These are phyloP conservation scores for Acanthosepion pharaonis DNA, from an alignment of 2,888 invertebrate genomes.

Conservation along the genomic window DNA sequence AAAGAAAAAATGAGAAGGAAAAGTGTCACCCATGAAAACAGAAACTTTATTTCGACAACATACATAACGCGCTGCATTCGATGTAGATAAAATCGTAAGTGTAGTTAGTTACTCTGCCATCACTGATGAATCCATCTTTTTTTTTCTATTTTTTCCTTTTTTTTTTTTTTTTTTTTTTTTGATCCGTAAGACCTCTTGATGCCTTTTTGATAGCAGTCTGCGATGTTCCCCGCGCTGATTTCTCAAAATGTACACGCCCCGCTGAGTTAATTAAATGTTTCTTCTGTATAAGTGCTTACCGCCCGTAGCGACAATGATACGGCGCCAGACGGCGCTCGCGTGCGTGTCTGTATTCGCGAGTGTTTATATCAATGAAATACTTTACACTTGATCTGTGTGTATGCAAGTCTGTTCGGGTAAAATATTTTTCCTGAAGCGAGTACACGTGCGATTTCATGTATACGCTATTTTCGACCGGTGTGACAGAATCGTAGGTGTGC, in stretches of 20 bases:
- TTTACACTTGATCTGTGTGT: slow-evolving; percentile 15
- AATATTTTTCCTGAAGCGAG: neutral
- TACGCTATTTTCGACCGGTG: neutral
- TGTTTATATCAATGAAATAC: slow-evolving; percentile 33
- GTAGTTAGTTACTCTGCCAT: neutral
- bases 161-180: neutral
- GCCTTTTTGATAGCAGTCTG: slow-evolving; percentile 25
- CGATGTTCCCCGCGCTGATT: neutral
- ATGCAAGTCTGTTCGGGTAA: neutral
- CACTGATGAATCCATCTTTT: neutral
- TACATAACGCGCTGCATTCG: too few relatives aligned
- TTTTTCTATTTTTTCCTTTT: too few relatives aligned
- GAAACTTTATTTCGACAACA: too few relatives aligned
- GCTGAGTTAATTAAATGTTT: slow-evolving; percentile 17
- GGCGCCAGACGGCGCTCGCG: slow-evolving; percentile 33
- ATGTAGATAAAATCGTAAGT: too few relatives aligned
- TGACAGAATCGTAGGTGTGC: too few relatives aligned
- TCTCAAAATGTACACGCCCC: slow-evolving; percentile 14
- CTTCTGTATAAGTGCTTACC: slow-evolving; percentile 17
- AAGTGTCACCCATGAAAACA: too few relatives aligned
- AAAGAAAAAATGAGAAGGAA: too few relatives aligned
- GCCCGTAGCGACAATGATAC: slow-evolving; percentile 33
- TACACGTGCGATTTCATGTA: neutral
- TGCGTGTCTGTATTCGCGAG: neutral
- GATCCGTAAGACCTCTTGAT: neutral